Conservation (phyloP, 2,113 vertebrate genomes). For the Perognathus longimembris region DNA sequence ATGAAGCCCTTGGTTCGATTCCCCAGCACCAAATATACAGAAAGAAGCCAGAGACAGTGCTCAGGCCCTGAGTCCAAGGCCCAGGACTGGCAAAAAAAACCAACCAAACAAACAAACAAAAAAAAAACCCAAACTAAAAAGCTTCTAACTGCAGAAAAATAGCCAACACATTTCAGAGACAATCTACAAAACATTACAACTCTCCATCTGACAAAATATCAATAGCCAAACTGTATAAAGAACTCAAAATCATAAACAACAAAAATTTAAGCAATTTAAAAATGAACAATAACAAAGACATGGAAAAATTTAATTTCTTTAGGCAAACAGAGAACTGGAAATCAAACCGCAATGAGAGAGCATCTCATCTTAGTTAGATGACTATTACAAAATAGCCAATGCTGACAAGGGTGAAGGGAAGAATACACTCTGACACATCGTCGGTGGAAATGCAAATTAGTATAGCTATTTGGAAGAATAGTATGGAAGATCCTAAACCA, state of each 20-base stretch:
- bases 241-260: neutral
- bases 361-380: neutral
- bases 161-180: neutral
- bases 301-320: neutral
- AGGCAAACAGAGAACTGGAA: no score
- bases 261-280: neutral
- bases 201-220: neutral
- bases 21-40: no score
- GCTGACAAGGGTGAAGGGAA: neutral
- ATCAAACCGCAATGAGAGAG: neutral
- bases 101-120: no score
- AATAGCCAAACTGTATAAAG: neutral
- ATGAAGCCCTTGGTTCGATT: no score
- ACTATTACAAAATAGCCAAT: neutral
- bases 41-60: no score
- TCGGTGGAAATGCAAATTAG: neutral
- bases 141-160: neutral
- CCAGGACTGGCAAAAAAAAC: no score
- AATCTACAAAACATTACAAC: neutral
- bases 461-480: neutral
- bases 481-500: no score
- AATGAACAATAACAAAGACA: neutral
- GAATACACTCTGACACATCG: neutral
- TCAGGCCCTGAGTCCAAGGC: no score
- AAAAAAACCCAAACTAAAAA: neutral